phyloP scores from a whole-genome alignment of 2,888 invertebrate species.

The Cotesia congregata region DNA sequence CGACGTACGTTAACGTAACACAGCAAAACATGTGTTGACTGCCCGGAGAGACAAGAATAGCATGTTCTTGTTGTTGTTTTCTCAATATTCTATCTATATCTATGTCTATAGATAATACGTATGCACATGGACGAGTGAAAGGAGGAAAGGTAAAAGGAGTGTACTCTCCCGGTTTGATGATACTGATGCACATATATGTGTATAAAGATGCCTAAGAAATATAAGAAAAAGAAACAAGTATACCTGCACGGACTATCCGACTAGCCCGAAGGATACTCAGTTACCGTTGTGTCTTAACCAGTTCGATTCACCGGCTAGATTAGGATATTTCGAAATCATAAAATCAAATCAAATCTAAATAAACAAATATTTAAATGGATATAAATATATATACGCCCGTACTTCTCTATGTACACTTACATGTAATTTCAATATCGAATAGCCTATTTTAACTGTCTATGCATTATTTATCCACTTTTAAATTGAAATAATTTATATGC shows the following conservation, averaged over 20 bases:
- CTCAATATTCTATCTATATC: not conserved
- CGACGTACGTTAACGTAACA: conserved; percentile 32
- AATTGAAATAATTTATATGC: conserved; percentile 3
- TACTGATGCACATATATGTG: conserved; percentile 3
- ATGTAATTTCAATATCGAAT: too few species aligned
- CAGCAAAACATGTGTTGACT: conserved; percentile 20
- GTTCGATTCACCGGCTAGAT: conserved; percentile 11
- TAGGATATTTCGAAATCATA: conserved; percentile 11
- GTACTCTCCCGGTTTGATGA: not conserved
- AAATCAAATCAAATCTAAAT: conserved; percentile 1
- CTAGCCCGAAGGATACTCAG: conserved; percentile 26
- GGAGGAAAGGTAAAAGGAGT: conserved; percentile 30
- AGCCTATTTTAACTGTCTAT: not conserved
- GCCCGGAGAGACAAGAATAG: conserved; percentile 21
- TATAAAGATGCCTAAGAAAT: conserved; percentile 24
- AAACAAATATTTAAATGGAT: conserved; percentile 7
- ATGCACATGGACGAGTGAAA: conserved; percentile 33
- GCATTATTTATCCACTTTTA: not conserved
- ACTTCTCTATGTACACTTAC: too few species aligned
- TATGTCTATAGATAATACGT: not conserved
- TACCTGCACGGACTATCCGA: conserved; percentile 9
- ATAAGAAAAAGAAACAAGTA: conserved; percentile 37
- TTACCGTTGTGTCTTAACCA: conserved; percentile 32
- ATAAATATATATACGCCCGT: not conserved
- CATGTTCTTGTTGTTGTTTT: conserved; percentile 6